Evolutionary conservation across 1,140 invertebrate species (phyloP), one percentile per base, ranked within the genome.

Genomic region (Drosophila jambulina): DNA sequence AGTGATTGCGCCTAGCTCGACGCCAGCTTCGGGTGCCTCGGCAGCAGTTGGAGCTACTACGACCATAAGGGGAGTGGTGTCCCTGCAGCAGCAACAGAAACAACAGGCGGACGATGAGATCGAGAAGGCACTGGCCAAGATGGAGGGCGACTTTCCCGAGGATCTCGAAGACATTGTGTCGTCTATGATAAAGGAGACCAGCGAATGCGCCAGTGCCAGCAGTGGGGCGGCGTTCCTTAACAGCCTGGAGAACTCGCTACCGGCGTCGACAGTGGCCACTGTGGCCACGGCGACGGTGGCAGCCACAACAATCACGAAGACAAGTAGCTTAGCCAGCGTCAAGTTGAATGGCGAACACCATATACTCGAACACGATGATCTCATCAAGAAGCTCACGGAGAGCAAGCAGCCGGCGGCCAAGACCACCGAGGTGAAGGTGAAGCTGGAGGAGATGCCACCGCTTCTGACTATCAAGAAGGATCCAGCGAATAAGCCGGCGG

Each of bases 61-160:
- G 40, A 42, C 17, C 40, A n/a, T 42, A 4, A 78, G 75, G 6
- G 80, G 74, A 7, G 91, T 81, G 59, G 91, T 93, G n/a, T 93
- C 94, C 70, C 82, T 93, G 94, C 75, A 87, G 32, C 58, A 78
- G 21, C 80, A 83, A 15, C 85, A 91, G 36, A 49, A 68, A 23
- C 82, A 79, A 27, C 54, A 80, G 34, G 70, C 91, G 57, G 94
- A 95, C 71, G 94, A 95, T 61, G 95, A 95, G 78, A 95, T 95
- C 58, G 95, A 95, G 85, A 95, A 95, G 23, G 95, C 94, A 53
- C 87, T 95, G 15, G 95, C 95, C 4, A 95, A 95, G 91, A 95
- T 95, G 95, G 95, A 95, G 82, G 95, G 94, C 0, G 85, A 56
- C 85, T 95, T 77, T 67, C 68, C 75, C 21, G 91, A 85, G 17